phyloP scores from a whole-genome alignment of 2,797 vertebrate species.

The Clamator glandarius region DNA sequence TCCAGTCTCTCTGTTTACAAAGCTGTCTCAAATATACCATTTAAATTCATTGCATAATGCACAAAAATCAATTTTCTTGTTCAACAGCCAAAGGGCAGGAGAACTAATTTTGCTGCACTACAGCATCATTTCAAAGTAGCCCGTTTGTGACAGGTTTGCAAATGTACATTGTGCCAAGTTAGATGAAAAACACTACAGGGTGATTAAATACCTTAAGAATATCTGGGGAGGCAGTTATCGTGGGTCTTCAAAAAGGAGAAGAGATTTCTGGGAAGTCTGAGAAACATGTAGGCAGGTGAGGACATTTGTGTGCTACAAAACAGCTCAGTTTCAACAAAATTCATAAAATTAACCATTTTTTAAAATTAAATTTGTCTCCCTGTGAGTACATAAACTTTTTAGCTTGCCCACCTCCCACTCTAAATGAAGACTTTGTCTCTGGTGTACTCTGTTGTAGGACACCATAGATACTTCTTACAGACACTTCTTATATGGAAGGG shows the following conservation, averaged over 20 bases:
- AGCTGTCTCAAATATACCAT: constrained; percentile 26
- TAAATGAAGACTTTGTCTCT: neutral
- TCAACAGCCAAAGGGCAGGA: constrained; percentile 39
- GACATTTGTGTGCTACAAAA: neutral
- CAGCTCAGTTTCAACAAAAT: neutral
- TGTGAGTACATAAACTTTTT: neutral
- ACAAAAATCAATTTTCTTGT: constrained; percentile 55
- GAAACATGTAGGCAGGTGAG: neutral
- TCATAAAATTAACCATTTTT: neutral
- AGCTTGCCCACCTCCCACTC: neutral
- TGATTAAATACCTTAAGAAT: neutral
- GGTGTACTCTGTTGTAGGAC: too few species aligned
- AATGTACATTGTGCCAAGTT: neutral
- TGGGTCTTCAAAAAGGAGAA: neutral
- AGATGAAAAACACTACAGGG: neutral
- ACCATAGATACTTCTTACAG: too few species aligned
- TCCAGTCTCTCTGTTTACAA: constrained; percentile 15
- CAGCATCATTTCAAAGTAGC: constrained; percentile 11
- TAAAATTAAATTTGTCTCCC: neutral
- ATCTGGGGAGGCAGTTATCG: neutral
- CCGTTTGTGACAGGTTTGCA: constrained; percentile 42
- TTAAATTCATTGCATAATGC: constrained; percentile 54
- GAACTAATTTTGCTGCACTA: constrained; percentile 37
- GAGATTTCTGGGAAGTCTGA: neutral
- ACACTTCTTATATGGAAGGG: neutral